These are phyloP conservation scores for Parus major DNA, from an alignment of 2,113 vertebrate genomes.

Conservation along the genomic window DNA sequence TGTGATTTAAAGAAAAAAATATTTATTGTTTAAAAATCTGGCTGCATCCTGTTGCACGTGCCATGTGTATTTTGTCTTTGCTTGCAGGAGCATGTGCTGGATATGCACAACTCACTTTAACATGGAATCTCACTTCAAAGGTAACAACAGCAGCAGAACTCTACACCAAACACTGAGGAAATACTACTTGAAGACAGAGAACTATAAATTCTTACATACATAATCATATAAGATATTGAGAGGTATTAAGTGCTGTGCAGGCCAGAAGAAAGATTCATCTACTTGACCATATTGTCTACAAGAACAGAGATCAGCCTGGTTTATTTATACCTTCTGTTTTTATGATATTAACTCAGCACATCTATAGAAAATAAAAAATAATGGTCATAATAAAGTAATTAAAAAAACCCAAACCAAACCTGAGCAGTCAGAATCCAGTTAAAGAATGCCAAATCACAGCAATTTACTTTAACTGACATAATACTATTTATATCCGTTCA, in stretches of 20 bases:
- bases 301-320: not conserved
- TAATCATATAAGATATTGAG: rapidly evolving
- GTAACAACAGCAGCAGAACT: not conserved
- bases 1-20: not conserved
- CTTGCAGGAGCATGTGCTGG: not conserved
- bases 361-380: not conserved
- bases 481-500: not conserved
- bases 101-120: not conserved
- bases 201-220: not conserved
- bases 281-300: not conserved
- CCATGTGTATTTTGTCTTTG: not conserved
- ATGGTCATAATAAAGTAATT: not conserved
- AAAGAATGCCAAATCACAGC: not conserved
- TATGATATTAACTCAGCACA: not conserved
- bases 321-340: not conserved
- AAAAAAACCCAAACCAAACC: not conserved
- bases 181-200: not conserved
- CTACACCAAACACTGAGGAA: not conserved
- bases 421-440: not conserved
- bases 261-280: not conserved
- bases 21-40: not conserved
- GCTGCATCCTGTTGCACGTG: not conserved
- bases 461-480: not conserved
- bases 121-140: not conserved
- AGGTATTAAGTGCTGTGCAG: not conserved